Evolutionary conservation across 2,797 vertebrate species (phyloP).

Genomic region (Microhierax caerulescens): DNA sequence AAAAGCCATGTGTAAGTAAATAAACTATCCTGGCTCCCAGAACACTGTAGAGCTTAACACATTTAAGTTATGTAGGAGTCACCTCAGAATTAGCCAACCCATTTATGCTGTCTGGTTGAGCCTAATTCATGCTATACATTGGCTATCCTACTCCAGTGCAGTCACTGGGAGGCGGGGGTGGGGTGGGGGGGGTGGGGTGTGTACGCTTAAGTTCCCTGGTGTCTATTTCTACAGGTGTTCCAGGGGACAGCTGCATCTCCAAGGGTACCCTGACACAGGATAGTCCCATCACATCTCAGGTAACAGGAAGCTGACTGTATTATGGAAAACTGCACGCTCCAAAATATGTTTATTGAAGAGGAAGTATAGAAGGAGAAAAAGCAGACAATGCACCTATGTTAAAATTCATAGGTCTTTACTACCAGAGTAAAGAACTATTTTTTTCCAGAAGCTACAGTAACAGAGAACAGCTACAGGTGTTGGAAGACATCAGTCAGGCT

Average conservation of each 20-base stretch:
- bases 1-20: background rate
- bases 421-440: background rate
- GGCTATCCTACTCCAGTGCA: background rate
- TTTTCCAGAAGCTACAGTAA: background rate
- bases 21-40: background rate
- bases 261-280: background rate
- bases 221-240: background rate
- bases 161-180: no score
- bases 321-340: background rate
- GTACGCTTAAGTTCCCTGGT: background rate
- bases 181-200: no score
- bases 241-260: background rate
- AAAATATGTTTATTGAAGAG: background rate
- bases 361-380: background rate
- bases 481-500: background rate
- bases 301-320: background rate
- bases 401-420: background rate
- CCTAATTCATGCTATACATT: rapidly evolving
- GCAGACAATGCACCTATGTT: background rate
- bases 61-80: background rate
- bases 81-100: background rate
- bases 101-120: background rate
- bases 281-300: background rate
- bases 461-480: background rate
- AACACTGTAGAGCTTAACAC: background rate